These are phyloP conservation scores for Melanchra persicariae DNA, from an alignment of 2,888 invertebrate genomes.

Conservation along the genomic window DNA sequence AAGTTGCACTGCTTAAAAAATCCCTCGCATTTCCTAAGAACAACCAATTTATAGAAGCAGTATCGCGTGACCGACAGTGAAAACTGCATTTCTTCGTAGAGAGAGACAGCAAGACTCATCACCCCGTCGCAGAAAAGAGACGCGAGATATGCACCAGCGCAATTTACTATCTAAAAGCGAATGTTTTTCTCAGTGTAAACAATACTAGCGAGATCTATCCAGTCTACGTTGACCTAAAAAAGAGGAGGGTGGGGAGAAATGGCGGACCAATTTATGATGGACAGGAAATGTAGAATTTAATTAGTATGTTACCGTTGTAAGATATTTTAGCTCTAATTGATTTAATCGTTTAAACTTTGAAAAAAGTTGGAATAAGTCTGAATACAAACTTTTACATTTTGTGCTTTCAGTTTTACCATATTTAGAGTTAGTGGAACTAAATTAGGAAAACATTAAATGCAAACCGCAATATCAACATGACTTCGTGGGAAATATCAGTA, in stretches of 20 bases:
- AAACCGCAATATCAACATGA: background rate
- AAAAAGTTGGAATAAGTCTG: no score
- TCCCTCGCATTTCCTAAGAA: conserved; percentile 61
- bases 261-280: conserved; percentile 48
- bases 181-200: conserved; percentile 70
- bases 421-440: background rate
- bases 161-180: conserved; percentile 70
- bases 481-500: conserved; percentile 40
- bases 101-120: conserved; percentile 62
- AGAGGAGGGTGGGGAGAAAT: conserved; percentile 26
- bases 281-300: conserved; percentile 37
- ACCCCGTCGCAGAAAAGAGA: conserved; percentile 59
- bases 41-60: conserved; percentile 66
- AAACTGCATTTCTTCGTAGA: conserved; percentile 79
- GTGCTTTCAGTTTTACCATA: background rate
- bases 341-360: conserved; percentile 20
- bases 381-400: no score
- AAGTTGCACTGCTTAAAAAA: conserved; percentile 55
- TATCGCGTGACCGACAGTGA: conserved; percentile 79
- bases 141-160: conserved; percentile 60
- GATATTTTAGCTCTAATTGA: conserved; percentile 31
- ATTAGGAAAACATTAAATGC: background rate
- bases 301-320: conserved; percentile 45
- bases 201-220: conserved; percentile 62
- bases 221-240: conserved; percentile 61